phyloP scores from a whole-genome alignment of 2,797 vertebrate species.

The Cercopithecus petaurista region DNA sequence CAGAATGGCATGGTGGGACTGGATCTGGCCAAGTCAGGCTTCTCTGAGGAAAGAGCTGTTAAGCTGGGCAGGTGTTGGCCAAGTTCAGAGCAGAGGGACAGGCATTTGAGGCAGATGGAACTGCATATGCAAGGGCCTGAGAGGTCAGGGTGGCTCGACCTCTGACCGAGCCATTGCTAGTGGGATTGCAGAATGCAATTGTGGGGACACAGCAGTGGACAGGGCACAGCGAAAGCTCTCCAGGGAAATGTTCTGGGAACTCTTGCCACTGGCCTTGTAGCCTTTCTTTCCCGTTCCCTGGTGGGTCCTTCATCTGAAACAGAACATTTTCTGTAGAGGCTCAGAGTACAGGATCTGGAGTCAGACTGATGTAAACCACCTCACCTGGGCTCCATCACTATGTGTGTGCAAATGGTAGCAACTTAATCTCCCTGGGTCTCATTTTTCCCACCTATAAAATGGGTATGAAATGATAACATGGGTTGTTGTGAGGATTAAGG shows the following conservation, averaged over 20 bases:
- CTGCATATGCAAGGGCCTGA: fast-evolving
- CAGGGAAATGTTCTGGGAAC: not conserved
- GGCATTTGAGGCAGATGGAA: not conserved
- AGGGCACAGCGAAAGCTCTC: not conserved
- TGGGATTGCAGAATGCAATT: not conserved
- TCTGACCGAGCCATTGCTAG: not conserved
- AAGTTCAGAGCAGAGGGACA: not conserved
- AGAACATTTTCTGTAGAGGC: not conserved
- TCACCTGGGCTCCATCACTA: not conserved
- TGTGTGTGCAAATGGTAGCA: not conserved
- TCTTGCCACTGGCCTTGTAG: not conserved
- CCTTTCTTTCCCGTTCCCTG: not conserved
- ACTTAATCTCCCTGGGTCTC: not conserved
- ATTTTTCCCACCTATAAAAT: not conserved
- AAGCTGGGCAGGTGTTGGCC: not conserved
- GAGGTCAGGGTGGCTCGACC: not conserved
- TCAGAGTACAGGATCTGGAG: not conserved
- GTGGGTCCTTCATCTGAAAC: not conserved
- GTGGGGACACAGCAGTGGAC: not conserved
- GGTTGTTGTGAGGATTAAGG: not conserved
- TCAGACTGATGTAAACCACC: not conserved
- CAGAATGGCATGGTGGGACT: not conserved
- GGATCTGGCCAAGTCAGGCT: not conserved
- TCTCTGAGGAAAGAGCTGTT: not conserved
- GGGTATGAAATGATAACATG: not conserved